A percentile compares a stretch with the other conserved stretches of the same genome.
phyloP scores from a whole-genome alignment of 2,888 invertebrate species.

The Temnothorax ravouxi region DNA sequence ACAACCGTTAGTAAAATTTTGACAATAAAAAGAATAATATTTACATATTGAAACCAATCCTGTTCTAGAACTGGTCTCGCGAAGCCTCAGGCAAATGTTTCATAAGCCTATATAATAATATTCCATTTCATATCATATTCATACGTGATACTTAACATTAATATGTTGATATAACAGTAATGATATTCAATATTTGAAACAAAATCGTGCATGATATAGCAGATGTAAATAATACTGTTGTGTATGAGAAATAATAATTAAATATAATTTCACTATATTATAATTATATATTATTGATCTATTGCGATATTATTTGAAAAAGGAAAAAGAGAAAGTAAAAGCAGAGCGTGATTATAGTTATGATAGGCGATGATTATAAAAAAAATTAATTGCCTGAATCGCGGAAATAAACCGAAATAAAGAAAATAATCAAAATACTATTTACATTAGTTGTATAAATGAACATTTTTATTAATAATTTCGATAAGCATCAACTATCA shows the following conservation, averaged over 20 bases:
- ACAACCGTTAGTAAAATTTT: neutral
- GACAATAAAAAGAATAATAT: neutral
- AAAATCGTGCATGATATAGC: constrained; percentile 8
- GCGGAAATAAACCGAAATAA: neutral
- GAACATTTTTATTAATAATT: neutral
- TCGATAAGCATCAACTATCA: neutral
- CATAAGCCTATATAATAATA: constrained; percentile 16
- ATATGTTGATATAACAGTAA: constrained; percentile 31
- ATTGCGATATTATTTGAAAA: neutral
- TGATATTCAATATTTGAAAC: constrained; percentile 35
- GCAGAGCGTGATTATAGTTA: neutral
- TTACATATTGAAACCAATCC: neutral
- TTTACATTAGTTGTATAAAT: neutral
- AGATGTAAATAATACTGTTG: constrained; percentile 21
- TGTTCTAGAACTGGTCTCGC: neutral
- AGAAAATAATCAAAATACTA: neutral
- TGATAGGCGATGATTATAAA: neutral
- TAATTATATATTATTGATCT: neutral
- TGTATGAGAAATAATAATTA: constrained; percentile 1
- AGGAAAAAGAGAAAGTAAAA: neutral
- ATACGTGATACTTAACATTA: constrained; percentile 17
- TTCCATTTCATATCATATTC: constrained; percentile 10
- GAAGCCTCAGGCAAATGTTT: neutral
- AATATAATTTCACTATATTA: constrained; percentile 16
- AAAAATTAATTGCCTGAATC: neutral